Evolutionary conservation across 2,113 vertebrate genomes (phyloP).

Genomic region (Reinhardtius hippoglossoides): DNA sequence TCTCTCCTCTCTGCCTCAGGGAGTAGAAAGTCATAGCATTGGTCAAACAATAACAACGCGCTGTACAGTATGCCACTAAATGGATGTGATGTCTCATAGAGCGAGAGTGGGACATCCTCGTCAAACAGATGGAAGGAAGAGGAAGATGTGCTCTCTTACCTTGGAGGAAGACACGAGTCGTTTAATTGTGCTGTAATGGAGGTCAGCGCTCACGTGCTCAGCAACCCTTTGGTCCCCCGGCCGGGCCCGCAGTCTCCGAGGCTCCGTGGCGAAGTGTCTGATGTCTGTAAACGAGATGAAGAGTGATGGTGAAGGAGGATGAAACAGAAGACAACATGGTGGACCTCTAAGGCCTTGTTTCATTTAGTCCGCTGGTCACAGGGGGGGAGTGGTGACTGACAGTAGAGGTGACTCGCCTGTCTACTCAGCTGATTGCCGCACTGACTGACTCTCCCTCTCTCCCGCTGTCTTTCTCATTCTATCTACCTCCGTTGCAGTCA

Average conservation of each 20-base stretch:
- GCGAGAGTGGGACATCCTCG: background rate
- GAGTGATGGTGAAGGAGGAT: slow-evolving; percentile 60
- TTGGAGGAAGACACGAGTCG: slow-evolving; percentile 38
- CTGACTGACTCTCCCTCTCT: slow-evolving; percentile 41
- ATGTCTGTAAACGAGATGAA: slow-evolving; percentile 60
- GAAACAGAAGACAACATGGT: slow-evolving; percentile 62
- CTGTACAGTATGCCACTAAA: slow-evolving; percentile 21
- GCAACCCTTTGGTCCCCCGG: slow-evolving; percentile 2
- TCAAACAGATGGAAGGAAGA: background rate
- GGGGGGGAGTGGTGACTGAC: slow-evolving; percentile 68
- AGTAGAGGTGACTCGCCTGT: slow-evolving; percentile 75
- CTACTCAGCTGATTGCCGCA: slow-evolving; percentile 60
- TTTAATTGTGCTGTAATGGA: slow-evolving; percentile 59
- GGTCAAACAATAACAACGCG: slow-evolving; percentile 48
- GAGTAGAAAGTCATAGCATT: slow-evolving; percentile 8
- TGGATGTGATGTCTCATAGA: background rate
- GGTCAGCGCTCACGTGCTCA: slow-evolving; percentile 58
- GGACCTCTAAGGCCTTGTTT: slow-evolving; percentile 69
- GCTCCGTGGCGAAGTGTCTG: slow-evolving; percentile 38
- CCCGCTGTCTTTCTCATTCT: slow-evolving; percentile 7
- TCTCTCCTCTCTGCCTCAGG: slow-evolving; percentile 16
- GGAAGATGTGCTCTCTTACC: slow-evolving; percentile 22
- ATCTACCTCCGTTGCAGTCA: slow-evolving; percentile 1
- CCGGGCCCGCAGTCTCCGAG: slow-evolving; percentile 24
- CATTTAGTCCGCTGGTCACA: slow-evolving; percentile 70